Percentiles rank a stretch among this genome's conserved stretches.
phyloP scores from a whole-genome alignment of 2,797 vertebrate species.

The Acanthurus tractus region DNA sequence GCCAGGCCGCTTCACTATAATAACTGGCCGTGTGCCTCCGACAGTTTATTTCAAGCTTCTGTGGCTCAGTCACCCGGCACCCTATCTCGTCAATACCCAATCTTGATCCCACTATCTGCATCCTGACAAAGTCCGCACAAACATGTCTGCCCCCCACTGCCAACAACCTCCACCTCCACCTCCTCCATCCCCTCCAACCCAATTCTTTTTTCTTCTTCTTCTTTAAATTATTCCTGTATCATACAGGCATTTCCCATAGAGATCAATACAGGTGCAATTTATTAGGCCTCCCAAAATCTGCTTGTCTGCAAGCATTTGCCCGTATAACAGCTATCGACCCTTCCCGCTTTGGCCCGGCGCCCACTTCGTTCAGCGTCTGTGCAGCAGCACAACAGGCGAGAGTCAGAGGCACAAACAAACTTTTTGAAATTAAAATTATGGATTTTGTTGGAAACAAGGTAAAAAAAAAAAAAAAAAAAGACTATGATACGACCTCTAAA shows the following conservation, averaged over 20 bases:
- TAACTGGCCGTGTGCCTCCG: constrained; percentile 89
- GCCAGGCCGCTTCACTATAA: constrained; percentile 91
- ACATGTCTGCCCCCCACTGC: constrained; percentile 45
- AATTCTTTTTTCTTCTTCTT: constrained; percentile 35
- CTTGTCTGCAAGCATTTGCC: constrained; percentile 87
- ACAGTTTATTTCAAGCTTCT: constrained; percentile 95
- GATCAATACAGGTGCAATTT: constrained; percentile 94
- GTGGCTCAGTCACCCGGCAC: constrained; percentile 92
- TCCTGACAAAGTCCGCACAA: constrained; percentile 78
- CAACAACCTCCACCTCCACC: constrained; percentile 47
- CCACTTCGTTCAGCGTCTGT: constrained; percentile 88
- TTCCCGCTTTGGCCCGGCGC: constrained; percentile 69
- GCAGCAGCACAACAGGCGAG: constrained; percentile 78
- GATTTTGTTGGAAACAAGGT: constrained; percentile 76
- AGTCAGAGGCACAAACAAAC: constrained; percentile 87
- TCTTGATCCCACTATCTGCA: constrained; percentile 93
- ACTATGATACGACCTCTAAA: constrained; percentile 16
- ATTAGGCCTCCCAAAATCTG: constrained; percentile 91
- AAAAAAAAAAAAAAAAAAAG: constrained; percentile 23
- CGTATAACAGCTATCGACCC: constrained; percentile 92
- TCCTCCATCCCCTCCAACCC: constrained; percentile 24
- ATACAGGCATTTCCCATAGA: constrained; percentile 95
- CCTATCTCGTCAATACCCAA: constrained; percentile 96
- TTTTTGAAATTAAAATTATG: constrained; percentile 90
- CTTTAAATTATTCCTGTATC: constrained; percentile 92